These are phyloP conservation scores for Florisuga fusca DNA, from an alignment of 2,797 vertebrate species.

Conservation along the genomic window DNA sequence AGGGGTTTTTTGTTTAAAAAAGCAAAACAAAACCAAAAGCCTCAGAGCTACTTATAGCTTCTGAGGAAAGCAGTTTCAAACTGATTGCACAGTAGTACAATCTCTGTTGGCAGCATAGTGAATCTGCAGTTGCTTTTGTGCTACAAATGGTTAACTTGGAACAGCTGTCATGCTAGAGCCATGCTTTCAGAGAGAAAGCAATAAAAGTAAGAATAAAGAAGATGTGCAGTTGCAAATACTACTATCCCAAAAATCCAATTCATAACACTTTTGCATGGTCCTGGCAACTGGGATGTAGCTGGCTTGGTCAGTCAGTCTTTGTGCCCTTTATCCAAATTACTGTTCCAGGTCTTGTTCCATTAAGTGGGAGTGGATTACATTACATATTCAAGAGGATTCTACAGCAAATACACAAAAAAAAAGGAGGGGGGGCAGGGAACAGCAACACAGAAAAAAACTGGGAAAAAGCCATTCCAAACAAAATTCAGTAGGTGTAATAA, in stretches of 20 bases:
- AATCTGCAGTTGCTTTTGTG: background rate
- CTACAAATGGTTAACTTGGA: background rate
- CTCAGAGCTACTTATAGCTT: background rate
- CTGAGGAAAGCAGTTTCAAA: background rate
- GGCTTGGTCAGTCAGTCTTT: background rate
- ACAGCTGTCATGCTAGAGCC: background rate
- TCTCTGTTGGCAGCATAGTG: background rate
- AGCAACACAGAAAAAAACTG: background rate
- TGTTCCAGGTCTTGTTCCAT: background rate
- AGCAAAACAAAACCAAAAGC: too few relatives aligned
- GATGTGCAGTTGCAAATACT: background rate
- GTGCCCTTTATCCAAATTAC: background rate
- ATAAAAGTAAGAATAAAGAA: background rate
- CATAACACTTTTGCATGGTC: background rate
- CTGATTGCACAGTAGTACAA: background rate
- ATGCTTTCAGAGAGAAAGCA: background rate
- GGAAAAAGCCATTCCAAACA: background rate
- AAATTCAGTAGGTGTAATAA: background rate
- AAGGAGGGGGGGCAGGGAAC: too few relatives aligned
- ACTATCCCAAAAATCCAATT: background rate
- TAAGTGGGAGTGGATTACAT: rapidly evolving
- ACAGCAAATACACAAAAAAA: background rate
- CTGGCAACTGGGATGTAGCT: background rate
- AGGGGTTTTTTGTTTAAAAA: too few relatives aligned
- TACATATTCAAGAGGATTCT: background rate